Evolutionary conservation across 2,888 invertebrate genomes (phyloP), one percentile per base, ranked within the genome.

Genomic region (Hedya salicella): DNA sequence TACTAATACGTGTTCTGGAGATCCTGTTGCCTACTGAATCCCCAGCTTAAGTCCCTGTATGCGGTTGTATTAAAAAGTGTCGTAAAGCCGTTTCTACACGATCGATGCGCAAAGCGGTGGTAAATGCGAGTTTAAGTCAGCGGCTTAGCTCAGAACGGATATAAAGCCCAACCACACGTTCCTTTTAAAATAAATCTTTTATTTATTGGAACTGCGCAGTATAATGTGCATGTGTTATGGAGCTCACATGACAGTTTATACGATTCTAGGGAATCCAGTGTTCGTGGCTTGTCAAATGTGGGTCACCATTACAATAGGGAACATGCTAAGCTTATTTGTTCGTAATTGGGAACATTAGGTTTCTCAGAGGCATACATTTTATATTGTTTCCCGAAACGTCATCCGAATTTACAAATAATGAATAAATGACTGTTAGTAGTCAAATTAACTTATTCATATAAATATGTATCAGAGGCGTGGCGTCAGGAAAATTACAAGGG

Each of bases 51-150:
- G 44, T 50, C 25, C 32, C 36, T 52, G 44, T 59, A 60, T 46
- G 59, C 16, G 52, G 52, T 60, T 60, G 52, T 65, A 60, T 65
- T 65, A 59, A 65, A 65, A 60, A 60, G 65, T 65, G 65, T 52
- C 52, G 64, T 52, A 60, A 65, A 65, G 65, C 52, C 59, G 52
- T 36, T 52, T 60, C 65, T 46, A 53, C 59, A 59, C 65, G 59
- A 60, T 65, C 65, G 65, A 63, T 63, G 63, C 32, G 56, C 42
- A 57, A 60, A 60, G 19, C 65, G 65, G 25, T 42, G 59, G 59
- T 60, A 65, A 65, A 65, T 65, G 59, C 36, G 65, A 65, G 59
- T 65, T 65, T 65, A 65, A 65, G 65, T 60, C 65, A 59, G 25
- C 59, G 59, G 59, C 52, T 65, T 65, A 60, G 52, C 39, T 64